Evolutionary conservation across 2,888 invertebrate genomes (phyloP).

Genomic region (Plusia festucae): DNA sequence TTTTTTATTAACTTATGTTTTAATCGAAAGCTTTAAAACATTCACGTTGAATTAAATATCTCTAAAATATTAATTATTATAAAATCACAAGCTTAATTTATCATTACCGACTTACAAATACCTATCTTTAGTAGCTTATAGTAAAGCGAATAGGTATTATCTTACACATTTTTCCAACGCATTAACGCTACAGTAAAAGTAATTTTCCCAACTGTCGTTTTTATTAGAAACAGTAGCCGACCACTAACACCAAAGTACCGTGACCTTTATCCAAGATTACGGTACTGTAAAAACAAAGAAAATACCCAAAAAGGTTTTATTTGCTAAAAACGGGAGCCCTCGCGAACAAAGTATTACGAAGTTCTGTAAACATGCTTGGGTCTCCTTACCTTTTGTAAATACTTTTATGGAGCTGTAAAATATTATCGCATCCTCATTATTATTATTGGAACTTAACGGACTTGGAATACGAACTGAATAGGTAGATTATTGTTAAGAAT

Average conservation of each 20-base stretch:
- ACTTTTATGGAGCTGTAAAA: conserved; percentile 17
- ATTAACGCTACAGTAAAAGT: conserved; percentile 12
- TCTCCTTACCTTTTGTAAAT: conserved; percentile 23
- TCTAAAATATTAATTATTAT: no score
- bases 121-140: no score
- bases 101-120: no score
- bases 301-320: conserved; percentile 46
- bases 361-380: conserved; percentile 37
- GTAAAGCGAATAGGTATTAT: not conserved
- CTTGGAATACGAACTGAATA: not conserved
- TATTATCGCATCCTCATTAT: conserved; percentile 22
- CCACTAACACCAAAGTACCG: conserved; percentile 9
- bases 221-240: conserved; percentile 18
- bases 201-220: not conserved
- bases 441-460: conserved; percentile 15
- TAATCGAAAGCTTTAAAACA: conserved; percentile 18
- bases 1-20: conserved; percentile 20
- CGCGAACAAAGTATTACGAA: conserved; percentile 25
- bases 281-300: conserved; percentile 40
- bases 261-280: conserved; percentile 35
- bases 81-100: no score
- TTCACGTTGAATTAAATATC: not conserved
- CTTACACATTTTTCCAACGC: not conserved
- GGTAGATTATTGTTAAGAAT: not conserved
- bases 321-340: conserved; percentile 56